Percentiles rank a stretch among this genome's conserved stretches.
Evolutionary conservation across 2,797 vertebrate species (phyloP).

Genomic region (Agapornis canus): DNA sequence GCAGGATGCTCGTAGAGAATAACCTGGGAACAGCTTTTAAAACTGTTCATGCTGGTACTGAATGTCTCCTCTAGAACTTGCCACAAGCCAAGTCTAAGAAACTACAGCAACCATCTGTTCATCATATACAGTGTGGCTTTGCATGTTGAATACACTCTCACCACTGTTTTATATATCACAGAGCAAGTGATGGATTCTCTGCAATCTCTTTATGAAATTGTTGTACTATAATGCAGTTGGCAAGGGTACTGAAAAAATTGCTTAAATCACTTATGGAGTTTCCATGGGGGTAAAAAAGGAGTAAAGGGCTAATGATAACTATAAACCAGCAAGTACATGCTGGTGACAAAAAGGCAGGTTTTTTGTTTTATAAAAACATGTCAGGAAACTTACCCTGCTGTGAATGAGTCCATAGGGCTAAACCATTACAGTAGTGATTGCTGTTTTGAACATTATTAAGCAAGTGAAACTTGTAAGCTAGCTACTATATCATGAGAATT

Average conservation of each 20-base stretch:
- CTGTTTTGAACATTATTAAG: neutral
- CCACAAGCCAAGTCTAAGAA: neutral
- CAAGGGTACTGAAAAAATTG: neutral
- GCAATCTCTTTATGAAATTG: neutral
- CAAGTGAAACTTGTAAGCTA: neutral
- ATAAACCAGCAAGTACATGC: neutral
- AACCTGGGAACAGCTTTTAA: neutral
- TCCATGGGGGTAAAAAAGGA: neutral
- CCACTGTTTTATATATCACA: accelerated
- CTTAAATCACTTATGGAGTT: neutral
- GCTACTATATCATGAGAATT: neutral
- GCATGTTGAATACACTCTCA: neutral
- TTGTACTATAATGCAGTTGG: neutral
- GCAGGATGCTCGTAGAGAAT: neutral
- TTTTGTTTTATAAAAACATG: neutral
- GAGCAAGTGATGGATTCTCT: neutral
- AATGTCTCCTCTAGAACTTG: neutral
- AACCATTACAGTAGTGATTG: neutral
- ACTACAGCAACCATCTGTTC: neutral
- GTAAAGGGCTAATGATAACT: neutral
- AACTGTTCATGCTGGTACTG: neutral
- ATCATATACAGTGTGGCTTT: neutral
- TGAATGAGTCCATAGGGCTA: neutral
- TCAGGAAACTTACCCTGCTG: neutral
- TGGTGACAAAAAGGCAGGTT: neutral